Evolutionary conservation across 1,140 invertebrate species (phyloP), one percentile per base, ranked within the genome.

Genomic region (Cepaea nemoralis): DNA sequence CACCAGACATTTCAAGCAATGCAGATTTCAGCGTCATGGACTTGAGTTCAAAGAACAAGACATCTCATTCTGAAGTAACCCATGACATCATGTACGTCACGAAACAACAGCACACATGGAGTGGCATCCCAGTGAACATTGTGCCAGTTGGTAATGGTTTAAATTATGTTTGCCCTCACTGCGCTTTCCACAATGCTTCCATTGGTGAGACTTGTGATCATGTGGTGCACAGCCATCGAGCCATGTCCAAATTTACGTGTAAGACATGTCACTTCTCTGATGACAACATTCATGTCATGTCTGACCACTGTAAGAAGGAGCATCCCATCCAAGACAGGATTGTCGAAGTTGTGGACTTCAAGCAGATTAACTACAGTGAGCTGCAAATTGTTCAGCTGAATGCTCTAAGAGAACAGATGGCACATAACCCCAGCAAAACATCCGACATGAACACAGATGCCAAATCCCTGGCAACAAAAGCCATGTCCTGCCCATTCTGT

Each of bases 171-270:
- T 80, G 78, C 35, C 78, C 78, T 31, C 40, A 80, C 31, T 80
- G 78, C 35, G 19, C 78, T 35, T 71, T 71, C 67, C 70, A 73
- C 31, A 69, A 80, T 73, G 69, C 66, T 24, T 80, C 78, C 40
- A 73, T 80, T 55, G 78, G 67, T n/a, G 70, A 80, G 27, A 73
- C 78, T 27, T 80, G 78, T 40, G 37, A n/a, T 24, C 78, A 80
- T 73, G 78, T 80, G 24, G 59, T 73, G 67, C 66, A 71, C 67
- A 67, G 55, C 27, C 78, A 80, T 37, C n/a, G 69, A 71, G 67
- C 78, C 69, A 80, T 80, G 67, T 31, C 78, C 12, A 80, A 73
- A 42, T 80, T 80, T 48, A 80, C 35, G 14, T 80, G 78, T 33
- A 70, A 50, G 33, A 71, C 19, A 37, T 80, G 78, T n/a, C 69